Evolutionary conservation across 2,797 vertebrate species (phyloP).

Genomic region (Clarias fuscus): DNA sequence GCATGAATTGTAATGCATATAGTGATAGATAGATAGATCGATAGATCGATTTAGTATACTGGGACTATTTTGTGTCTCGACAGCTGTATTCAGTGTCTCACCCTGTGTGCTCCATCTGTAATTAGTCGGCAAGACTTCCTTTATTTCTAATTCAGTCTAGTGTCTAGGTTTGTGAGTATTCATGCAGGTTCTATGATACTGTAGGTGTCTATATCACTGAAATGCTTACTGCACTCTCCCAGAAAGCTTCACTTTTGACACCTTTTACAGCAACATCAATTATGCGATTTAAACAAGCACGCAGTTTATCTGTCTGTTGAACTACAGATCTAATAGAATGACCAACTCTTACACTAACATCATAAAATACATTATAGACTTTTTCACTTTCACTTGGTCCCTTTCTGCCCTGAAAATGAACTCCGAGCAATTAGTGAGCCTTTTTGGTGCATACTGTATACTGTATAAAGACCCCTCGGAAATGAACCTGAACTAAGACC

Average conservation of each 20-base stretch:
- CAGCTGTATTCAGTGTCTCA: background rate
- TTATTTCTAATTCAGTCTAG: background rate
- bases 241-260: background rate
- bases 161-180: background rate
- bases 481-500: too few relatives aligned
- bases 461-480: too few relatives aligned
- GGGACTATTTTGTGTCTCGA: background rate
- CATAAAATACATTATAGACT: background rate
- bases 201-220: background rate
- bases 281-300: background rate
- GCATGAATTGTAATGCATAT: background rate
- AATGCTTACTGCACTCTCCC: background rate
- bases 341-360: background rate
- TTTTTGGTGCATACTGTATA: too few relatives aligned
- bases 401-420: too few relatives aligned
- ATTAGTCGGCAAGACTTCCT: background rate
- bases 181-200: background rate
- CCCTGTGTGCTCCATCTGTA: background rate
- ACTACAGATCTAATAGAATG: background rate
- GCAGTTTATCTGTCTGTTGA: background rate
- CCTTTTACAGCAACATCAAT: background rate
- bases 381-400: too few relatives aligned
- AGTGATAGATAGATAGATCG: background rate
- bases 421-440: too few relatives aligned
- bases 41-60: background rate